Evolutionary conservation across 37 sponge, comb jelly and placozoan species (phyloP), one percentile per base, ranked within the genome.

Genomic region (Eunapius fragilis): DNA sequence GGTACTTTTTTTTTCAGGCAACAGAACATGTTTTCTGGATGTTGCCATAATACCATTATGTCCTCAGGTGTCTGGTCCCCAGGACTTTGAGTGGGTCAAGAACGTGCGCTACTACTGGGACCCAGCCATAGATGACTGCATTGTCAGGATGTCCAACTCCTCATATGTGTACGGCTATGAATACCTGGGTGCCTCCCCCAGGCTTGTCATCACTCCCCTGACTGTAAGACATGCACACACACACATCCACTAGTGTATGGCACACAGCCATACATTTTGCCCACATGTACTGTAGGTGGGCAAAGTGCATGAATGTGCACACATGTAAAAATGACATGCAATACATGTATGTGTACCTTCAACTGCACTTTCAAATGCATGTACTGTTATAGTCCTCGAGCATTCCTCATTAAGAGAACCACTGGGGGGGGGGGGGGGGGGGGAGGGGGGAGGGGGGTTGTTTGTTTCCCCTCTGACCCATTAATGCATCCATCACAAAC

Each of bases 21-120:
- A 41, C 41, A 41, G 41, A 41, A 41, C 41, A 98, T 79, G 96
- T 98, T 91, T 95, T 93, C 84, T 98, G 99, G 99, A 32, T 96
- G 74, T 41, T 3, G 6, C 6, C 3, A 41, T 41, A 22, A 67
- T 28, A 26, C 22, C 48, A 80, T 70, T 45, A 13, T 70, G 80
- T 76, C 33, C 41, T 12, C 69, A 96, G 92, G 96, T 93, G 0
- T n/a, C 33, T 77, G 91, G 92, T 24, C 74, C 88, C 9, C 72
- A 89, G 28, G 97, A 98, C 76, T 98, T 98, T 91, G 97, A 96
- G 86, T 98, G 99, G 99, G 69, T 96, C 70, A 98, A 98, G 87
- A 96, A 98, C 86, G 92, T 91, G 19, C 90, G 99, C 45, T 98
- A 98, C 85, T 98, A 98, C 83, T 98, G 99, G 99, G 99, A 98